These are phyloP conservation scores for Coptotermes formosanus DNA, from an alignment of 1,140 invertebrate species.

Conservation along the genomic window DNA sequence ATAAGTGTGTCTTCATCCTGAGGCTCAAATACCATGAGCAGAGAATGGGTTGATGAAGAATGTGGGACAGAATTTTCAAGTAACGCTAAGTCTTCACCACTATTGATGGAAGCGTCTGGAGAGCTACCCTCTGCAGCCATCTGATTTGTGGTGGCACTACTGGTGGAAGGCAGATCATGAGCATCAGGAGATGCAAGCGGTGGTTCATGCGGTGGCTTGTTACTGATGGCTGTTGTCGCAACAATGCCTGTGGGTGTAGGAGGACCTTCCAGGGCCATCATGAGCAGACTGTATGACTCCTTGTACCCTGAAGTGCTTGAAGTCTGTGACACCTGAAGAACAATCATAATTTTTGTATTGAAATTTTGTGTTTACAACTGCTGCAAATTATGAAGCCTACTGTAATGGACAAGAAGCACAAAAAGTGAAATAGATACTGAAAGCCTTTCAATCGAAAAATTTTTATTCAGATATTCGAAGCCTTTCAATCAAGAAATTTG, in stretches of 20 bases:
- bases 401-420: too few species aligned
- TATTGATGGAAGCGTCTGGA: constrained; percentile 47
- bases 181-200: constrained; percentile 61
- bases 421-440: too few species aligned
- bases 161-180: constrained; percentile 57
- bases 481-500: too few species aligned
- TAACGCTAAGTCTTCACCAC: constrained; percentile 30
- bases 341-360: too few species aligned
- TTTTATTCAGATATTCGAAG: too few species aligned
- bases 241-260: constrained; percentile 46
- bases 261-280: constrained; percentile 47
- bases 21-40: constrained; percentile 66
- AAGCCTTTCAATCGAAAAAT: too few species aligned
- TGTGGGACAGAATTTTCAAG: constrained; percentile 36
- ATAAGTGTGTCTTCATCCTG: constrained; percentile 74
- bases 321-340: constrained; percentile 58
- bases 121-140: constrained; percentile 61
- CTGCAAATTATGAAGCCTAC: too few species aligned
- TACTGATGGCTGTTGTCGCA: neutral
- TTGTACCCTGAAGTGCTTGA: constrained; percentile 80
- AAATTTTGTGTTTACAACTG: too few species aligned
- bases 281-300: constrained; percentile 54
- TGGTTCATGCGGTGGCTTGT: constrained; percentile 45
- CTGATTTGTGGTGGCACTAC: constrained; percentile 59
- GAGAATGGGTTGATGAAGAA: constrained; percentile 62